Evolutionary conservation across 2,888 invertebrate genomes (phyloP).

Genomic region (Troides helena): DNA sequence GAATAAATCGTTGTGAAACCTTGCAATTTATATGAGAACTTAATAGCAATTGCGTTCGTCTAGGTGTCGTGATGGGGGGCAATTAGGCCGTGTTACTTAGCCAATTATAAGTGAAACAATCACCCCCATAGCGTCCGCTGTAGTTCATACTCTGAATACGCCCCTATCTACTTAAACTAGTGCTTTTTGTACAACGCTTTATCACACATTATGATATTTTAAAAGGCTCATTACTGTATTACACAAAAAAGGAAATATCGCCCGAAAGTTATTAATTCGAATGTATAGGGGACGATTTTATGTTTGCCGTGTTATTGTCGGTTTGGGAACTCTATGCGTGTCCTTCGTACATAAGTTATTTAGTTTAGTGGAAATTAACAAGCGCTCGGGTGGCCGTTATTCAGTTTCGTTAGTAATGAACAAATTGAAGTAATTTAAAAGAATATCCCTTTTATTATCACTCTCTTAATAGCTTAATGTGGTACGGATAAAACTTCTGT

Average conservation of each 20-base stretch:
- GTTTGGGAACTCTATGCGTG: slow-evolving; percentile 63
- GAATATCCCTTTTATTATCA: slow-evolving; percentile 45
- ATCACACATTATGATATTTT: slow-evolving; percentile 74
- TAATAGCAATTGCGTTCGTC: slow-evolving; percentile 36
- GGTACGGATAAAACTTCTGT: not conserved
- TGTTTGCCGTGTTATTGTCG: slow-evolving; percentile 69
- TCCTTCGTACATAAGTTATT: slow-evolving; percentile 63
- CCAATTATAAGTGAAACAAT: slow-evolving; percentile 78
- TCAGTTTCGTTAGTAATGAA: slow-evolving; percentile 49
- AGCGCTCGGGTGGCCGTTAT: slow-evolving; percentile 53
- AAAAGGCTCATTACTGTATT: slow-evolving; percentile 68
- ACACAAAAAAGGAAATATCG: slow-evolving; percentile 64
- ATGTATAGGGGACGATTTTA: slow-evolving; percentile 75
- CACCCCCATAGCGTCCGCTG: slow-evolving; percentile 63
- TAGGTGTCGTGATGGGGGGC: slow-evolving; percentile 64
- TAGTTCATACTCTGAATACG: slow-evolving; percentile 61
- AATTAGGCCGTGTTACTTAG: slow-evolving; percentile 75
- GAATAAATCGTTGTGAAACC: slow-evolving; percentile 5
- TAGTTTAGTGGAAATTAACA: slow-evolving; percentile 50
- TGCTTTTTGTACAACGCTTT: slow-evolving; percentile 70
- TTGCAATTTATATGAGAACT: slow-evolving; percentile 35
- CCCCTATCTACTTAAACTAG: slow-evolving; percentile 69
- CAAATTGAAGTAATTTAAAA: slow-evolving; percentile 56
- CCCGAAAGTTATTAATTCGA: slow-evolving; percentile 48
- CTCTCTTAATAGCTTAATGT: slow-evolving; percentile 29